A percentile compares a stretch with the other conserved stretches of the same genome.
These are phyloP conservation scores for Steatornis caripensis DNA, from an alignment of 2,113 vertebrate species.

Conservation along the genomic window DNA sequence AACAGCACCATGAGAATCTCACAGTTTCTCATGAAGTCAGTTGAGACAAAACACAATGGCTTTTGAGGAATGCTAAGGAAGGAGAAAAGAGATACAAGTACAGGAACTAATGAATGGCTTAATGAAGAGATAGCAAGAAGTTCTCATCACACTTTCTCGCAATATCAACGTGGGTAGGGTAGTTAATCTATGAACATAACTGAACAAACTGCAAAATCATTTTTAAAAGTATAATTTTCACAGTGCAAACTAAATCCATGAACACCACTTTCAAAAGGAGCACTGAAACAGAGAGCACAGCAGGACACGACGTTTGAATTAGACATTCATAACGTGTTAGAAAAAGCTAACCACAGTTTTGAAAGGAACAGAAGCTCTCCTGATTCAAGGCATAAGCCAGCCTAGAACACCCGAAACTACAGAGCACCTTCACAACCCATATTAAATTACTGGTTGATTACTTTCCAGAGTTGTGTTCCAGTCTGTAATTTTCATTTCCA, in stretches of 20 bases:
- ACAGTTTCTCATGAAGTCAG: slow-evolving; percentile 17
- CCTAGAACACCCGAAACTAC: not conserved
- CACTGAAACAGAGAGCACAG: not conserved
- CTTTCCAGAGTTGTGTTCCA: not conserved
- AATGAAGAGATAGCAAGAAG: not conserved
- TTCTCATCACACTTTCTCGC: not conserved
- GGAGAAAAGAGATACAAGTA: not conserved
- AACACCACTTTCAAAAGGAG: not conserved
- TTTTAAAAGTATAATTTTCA: not conserved
- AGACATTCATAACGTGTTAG: not conserved
- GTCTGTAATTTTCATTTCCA: not conserved
- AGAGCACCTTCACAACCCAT: not conserved
- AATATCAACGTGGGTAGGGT: not conserved
- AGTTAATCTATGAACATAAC: not conserved
- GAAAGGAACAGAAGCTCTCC: not conserved
- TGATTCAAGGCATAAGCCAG: not conserved
- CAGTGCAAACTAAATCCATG: not conserved
- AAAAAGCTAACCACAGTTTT: not conserved
- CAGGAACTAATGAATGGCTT: not conserved
- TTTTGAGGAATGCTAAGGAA: slow-evolving; percentile 10
- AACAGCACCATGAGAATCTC: slow-evolving; percentile 21
- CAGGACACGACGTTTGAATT: not conserved
- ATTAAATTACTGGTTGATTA: not conserved
- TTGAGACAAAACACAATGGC: not conserved
- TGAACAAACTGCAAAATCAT: not conserved